phyloP scores from a whole-genome alignment of 2,113 vertebrate species.

The Phalacrocorax brasilianus region DNA sequence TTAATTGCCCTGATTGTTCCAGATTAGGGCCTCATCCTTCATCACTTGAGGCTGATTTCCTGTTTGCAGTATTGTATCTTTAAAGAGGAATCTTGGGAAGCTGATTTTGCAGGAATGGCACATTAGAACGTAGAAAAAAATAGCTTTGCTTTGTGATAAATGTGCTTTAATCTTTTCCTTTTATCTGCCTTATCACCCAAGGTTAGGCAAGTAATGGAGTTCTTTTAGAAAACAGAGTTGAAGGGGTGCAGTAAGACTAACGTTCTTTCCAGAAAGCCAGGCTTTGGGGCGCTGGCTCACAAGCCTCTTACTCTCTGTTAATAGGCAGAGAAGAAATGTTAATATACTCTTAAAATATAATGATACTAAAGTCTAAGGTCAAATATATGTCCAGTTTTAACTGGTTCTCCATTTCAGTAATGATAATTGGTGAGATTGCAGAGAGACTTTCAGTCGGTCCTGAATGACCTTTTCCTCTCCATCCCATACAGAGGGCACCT shows the following conservation, averaged over 20 bases:
- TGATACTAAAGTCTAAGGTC: background rate
- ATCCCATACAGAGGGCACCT: background rate
- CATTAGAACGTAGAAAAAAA: background rate
- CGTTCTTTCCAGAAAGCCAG: background rate
- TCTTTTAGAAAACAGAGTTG: background rate
- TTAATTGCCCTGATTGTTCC: rapidly evolving
- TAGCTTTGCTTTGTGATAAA: background rate
- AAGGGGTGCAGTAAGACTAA: background rate
- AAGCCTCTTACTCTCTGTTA: background rate
- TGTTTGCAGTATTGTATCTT: background rate
- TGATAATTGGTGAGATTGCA: background rate
- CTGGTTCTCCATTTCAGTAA: background rate
- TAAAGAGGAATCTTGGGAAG: background rate
- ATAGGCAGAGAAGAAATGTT: background rate
- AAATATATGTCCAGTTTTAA: background rate
- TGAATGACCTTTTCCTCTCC: background rate
- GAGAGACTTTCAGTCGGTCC: background rate
- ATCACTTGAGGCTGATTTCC: background rate
- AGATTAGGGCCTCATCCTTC: background rate
- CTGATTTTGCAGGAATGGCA: background rate
- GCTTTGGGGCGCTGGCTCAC: background rate
- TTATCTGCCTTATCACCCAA: background rate
- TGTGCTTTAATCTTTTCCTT: background rate
- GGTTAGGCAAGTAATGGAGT: background rate
- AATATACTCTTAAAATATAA: background rate